Percentiles rank a stretch among this genome's conserved stretches.
These are phyloP conservation scores for Merops nubicus DNA, from an alignment of 2,113 vertebrate species.

Conservation along the genomic window DNA sequence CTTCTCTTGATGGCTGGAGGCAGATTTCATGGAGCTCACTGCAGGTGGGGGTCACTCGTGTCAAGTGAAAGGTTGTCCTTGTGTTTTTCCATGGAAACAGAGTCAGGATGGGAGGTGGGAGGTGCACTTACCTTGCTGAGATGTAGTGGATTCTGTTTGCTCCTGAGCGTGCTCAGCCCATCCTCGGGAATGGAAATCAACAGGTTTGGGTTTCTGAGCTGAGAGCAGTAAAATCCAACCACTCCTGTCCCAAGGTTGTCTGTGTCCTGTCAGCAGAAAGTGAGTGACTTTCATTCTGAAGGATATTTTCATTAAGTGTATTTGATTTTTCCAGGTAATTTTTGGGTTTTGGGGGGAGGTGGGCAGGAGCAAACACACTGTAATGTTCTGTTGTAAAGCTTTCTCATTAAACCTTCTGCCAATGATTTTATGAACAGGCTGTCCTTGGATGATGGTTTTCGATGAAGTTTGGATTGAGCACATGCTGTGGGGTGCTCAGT, in stretches of 20 bases:
- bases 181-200: rapidly evolving
- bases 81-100: not conserved
- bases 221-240: not conserved
- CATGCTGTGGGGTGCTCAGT: not conserved
- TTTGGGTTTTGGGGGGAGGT: rapidly evolving
- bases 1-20: rapidly evolving
- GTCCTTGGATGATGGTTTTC: not conserved
- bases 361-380: not conserved
- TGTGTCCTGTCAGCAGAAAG: not conserved
- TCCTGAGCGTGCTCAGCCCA: not conserved
- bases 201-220: not conserved
- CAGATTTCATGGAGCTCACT: not conserved
- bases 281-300: not conserved
- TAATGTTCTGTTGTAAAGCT: not conserved
- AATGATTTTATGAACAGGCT: not conserved
- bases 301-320: not conserved
- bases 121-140: not conserved
- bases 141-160: rapidly evolving
- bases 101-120: no score
- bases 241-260: not conserved
- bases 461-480: rapidly evolving
- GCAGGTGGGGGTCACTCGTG: rapidly evolving
- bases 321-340: not conserved
- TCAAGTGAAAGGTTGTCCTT: not conserved
- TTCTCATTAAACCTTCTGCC: not conserved